Evolutionary conservation across 2,797 vertebrate genomes (phyloP).

Genomic region (Muraenolepis orangiensis): DNA sequence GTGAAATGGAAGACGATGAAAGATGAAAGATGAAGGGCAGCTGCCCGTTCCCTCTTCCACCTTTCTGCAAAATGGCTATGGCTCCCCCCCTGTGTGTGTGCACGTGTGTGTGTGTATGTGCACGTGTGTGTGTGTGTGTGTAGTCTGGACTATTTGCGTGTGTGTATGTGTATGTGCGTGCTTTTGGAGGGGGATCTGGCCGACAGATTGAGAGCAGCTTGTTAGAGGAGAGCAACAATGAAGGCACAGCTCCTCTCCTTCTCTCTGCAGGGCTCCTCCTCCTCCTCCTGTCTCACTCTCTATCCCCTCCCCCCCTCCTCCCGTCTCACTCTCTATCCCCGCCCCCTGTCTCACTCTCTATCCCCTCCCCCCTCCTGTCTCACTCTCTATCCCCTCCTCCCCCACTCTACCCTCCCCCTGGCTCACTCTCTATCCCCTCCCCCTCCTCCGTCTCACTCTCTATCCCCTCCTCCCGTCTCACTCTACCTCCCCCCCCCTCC

Average conservation of each 20-base stretch:
- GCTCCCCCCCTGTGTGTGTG: conserved; percentile 42
- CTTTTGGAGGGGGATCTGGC: conserved; percentile 68
- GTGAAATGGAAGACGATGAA: not conserved
- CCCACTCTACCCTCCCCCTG: no score
- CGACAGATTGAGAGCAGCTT: conserved; percentile 77
- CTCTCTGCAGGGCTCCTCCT: not conserved
- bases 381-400: no score
- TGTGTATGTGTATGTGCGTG: conserved; percentile 36
- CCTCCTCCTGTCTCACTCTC: not conserved
- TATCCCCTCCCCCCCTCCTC: not conserved
- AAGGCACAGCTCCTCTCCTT: conserved; percentile 54
- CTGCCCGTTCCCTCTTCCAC: conserved; percentile 42
- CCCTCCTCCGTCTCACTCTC: not conserved
- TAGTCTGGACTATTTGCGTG: conserved; percentile 18
- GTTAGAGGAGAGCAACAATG: conserved; percentile 74
- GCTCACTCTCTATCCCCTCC: not conserved
- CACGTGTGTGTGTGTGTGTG: conserved; percentile 4
- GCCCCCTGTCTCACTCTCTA: not conserved
- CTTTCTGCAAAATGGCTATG: conserved; percentile 60
- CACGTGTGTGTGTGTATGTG: conserved; percentile 24
- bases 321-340: no score
- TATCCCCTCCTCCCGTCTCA: conserved; percentile 4
- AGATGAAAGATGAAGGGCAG: conserved; percentile 24
- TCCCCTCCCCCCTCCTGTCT: conserved; percentile 4
- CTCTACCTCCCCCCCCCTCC: no score